A percentile compares a stretch with the other conserved stretches of the same genome.
Conservation (phyloP, 2,888 invertebrate species). For the Hedya salicella region DNA sequence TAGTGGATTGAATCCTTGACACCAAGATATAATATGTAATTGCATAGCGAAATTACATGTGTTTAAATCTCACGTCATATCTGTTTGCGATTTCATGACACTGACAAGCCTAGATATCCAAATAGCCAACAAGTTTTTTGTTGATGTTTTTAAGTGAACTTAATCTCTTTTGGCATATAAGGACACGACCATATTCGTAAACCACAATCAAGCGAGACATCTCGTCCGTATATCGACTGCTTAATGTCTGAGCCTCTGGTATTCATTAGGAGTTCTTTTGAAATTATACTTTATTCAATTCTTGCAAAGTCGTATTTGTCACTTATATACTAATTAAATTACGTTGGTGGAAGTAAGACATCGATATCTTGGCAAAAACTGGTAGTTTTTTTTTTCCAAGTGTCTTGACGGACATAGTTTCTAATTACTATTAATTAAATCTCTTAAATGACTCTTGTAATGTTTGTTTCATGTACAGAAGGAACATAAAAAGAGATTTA, state of each 20-base stretch:
- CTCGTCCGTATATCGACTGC: background rate
- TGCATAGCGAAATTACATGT: too few species aligned
- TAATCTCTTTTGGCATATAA: slow-evolving; percentile 29
- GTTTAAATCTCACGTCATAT: too few species aligned
- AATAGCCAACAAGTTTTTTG: slow-evolving; percentile 31
- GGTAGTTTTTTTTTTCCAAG: slow-evolving; percentile 19
- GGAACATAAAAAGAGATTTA: slow-evolving; percentile 2
- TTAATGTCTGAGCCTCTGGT: background rate
- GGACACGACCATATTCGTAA: slow-evolving; percentile 30
- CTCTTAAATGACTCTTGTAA: slow-evolving; percentile 11
- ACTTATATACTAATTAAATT: background rate
- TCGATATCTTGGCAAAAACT: slow-evolving; percentile 20
- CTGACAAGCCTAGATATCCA: slow-evolving; percentile 21
- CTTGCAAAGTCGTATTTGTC: background rate
- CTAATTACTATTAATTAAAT: slow-evolving; percentile 32
- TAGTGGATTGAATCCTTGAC: background rate
- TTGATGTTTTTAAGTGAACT: slow-evolving; percentile 27
- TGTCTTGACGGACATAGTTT: slow-evolving; percentile 7
- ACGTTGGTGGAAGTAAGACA: background rate
- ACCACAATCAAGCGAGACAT: slow-evolving; percentile 26
- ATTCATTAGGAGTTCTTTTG: background rate
- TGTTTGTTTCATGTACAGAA: slow-evolving; percentile 16
- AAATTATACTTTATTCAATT: background rate
- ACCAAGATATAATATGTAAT: background rate
- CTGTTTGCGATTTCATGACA: slow-evolving; percentile 23